A percentile compares a stretch with the other conserved stretches of the same genome.
Evolutionary conservation across 2,113 vertebrate genomes (phyloP).

Genomic region (Brienomyrus longianalis): DNA sequence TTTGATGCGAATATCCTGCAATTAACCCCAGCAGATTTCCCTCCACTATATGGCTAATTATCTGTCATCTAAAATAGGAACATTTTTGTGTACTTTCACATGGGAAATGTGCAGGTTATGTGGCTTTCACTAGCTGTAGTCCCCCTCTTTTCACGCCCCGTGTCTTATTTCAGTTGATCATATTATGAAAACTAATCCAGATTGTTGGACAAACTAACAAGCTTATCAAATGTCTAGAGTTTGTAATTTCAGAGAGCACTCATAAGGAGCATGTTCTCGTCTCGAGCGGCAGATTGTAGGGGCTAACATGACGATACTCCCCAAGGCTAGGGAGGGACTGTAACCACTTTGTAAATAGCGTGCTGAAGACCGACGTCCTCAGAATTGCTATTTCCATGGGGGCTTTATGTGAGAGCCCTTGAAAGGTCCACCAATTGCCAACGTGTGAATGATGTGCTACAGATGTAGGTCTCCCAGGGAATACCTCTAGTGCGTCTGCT

Average conservation of each 20-base stretch:
- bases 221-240: not conserved
- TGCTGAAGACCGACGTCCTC: not conserved
- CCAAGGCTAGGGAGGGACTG: not conserved
- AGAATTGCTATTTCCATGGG: conserved; percentile 5
- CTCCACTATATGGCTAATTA: not conserved
- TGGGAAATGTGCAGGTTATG: not conserved
- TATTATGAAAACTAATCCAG: not conserved
- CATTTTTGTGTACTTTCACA: not conserved
- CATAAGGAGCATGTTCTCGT: not conserved
- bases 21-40: not conserved
- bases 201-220: not conserved
- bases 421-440: not conserved
- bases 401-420: conserved; percentile 3
- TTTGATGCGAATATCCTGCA: not conserved
- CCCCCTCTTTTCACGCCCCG: not conserved
- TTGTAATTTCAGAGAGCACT: not conserved
- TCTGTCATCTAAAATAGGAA: not conserved
- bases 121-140: not conserved
- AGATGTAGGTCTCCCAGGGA: not conserved
- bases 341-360: not conserved
- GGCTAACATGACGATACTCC: not conserved
- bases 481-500: not conserved
- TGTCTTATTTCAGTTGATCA: not conserved
- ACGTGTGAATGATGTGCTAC: not conserved
- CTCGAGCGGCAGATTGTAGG: not conserved